Base-by-base conservation (phyloP, 2,888 invertebrate genomes). In the Drosophila kambysellisi region DNA sequence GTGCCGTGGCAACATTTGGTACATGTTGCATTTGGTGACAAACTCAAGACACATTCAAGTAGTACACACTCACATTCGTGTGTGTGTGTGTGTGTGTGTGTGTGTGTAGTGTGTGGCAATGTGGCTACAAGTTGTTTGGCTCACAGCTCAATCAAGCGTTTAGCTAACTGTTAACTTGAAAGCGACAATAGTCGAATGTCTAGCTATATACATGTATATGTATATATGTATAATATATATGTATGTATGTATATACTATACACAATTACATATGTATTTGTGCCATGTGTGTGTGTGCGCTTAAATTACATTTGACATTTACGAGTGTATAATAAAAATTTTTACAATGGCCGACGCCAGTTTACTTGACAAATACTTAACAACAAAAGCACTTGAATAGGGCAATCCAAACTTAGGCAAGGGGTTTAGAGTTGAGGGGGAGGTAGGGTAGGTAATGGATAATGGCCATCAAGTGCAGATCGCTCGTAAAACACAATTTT, bases 261-360 rank as follows among this genome's bases (percentile, higher is more conserved):
- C 61, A 65, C 63, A 43, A 8, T 29, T 11, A 39, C 32, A 32
- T 11, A 17, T 15, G 25, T 15, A 11, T 30, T 30, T 11, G 20
- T 33, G 29, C 48, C 72, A 68, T 63, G 62, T 68, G 68, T 50
- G 83, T 77, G 83, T 77, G 81, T 75, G 76, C 75, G 79, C 79
- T 83, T 91, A 91, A 91, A 91, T 91, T 91, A 91, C 81, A 88
- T 88, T 87, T 83, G 91, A 91, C 92, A 91, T 91, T 91, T 91
- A 91, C 92, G 91, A 91, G 79, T 77, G 60, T 65, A 75, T 70
- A 82, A 90, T 91, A 90, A 91, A 91, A 91, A 82, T 74, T 73
- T 91, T 90, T 86, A 91, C 91, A 91, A 91, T 91, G 74, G 83
- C 83, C 89, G 85, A 84, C 89, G 90, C 89, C 89, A 91, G 89